Percentiles rank a stretch among this genome's conserved stretches.
These are phyloP conservation scores for Tuberolachnus salignus DNA, from an alignment of 2,888 invertebrate genomes.

Conservation along the genomic window DNA sequence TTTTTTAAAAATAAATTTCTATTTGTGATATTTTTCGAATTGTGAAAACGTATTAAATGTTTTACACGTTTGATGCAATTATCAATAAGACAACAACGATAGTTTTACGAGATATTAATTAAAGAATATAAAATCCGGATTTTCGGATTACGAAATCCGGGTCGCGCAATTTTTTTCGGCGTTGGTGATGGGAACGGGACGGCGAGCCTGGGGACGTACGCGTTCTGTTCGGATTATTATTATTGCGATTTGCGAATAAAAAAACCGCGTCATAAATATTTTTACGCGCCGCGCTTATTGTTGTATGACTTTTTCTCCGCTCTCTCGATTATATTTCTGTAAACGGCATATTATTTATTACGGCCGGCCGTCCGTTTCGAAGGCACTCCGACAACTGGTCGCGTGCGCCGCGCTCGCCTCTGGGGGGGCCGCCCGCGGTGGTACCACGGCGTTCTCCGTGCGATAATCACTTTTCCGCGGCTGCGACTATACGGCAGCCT, in stretches of 20 bases:
- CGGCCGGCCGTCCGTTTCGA: slow-evolving; percentile 47
- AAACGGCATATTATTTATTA: slow-evolving; percentile 52
- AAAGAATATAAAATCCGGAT: too few species aligned
- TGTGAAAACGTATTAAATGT: too few species aligned
- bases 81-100: too few species aligned
- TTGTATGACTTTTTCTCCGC: slow-evolving; percentile 44
- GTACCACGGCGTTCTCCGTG: slow-evolving; percentile 1
- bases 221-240: slow-evolving; percentile 38
- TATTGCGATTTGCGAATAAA: slow-evolving; percentile 42
- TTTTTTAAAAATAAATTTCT: too few species aligned
- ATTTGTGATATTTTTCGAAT: too few species aligned
- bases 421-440: slow-evolving; percentile 30
- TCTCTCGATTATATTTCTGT: slow-evolving; percentile 28
- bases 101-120: too few species aligned
- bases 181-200: too few species aligned
- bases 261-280: slow-evolving; percentile 30
- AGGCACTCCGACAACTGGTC: slow-evolving; percentile 44
- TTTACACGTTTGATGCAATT: too few species aligned
- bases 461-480: not conserved
- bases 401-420: slow-evolving; percentile 30
- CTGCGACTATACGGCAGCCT: too few species aligned
- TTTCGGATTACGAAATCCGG: too few species aligned
- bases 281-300: not conserved
- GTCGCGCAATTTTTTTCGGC: too few species aligned
- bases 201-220: not conserved